Evolutionary conservation across 2,797 vertebrate species (phyloP), one percentile per base, ranked within the genome.

Genomic region (Parauchenoglanis ngamensis): DNA sequence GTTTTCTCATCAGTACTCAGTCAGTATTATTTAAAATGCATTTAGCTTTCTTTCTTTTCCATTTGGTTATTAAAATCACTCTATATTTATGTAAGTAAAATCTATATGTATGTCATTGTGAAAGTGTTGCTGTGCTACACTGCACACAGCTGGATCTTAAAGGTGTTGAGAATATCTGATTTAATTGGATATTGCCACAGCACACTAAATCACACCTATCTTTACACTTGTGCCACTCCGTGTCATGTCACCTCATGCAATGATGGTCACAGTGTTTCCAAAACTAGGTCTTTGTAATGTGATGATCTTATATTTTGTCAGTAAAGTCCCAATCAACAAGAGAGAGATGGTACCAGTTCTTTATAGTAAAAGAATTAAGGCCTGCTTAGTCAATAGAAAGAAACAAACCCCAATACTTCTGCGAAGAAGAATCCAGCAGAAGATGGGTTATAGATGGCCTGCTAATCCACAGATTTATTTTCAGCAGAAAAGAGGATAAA

Each of bases 401-500:
- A 23, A 63, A 11, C 79, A 81, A 81, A 8, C 40, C 17, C 6
- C 59, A 35, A 63, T 63, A 63, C 40, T 44, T 63, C 44, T 13
- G 12, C 7, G 46, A 81, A 81, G 15, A 46, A 2, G 79, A 81
- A 28, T 81, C 40, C 12, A 81, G 6, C 35, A 63, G 57, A 81
- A n/a, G 7, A 57, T 81, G 57, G 57, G 35, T 17, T 63, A 63
- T 81, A 63, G 57, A 46, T 46, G 13, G 23, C 31, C 79, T n/a
- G 57, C 46, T 63, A 46, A 81, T 40, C 78, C 57, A 63, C 57
- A 61, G 35, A 81, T 63, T 81, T 44, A 81, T 2, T 81, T 81
- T 81, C 21, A 46, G 23, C 57, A 81, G 57, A 23, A 67, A 67
- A 52, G 61, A 65, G 59, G 80, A 82, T 65, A 65, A 82, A 82